Percentiles rank a stretch among this genome's conserved stretches.
Conservation (phyloP, 2,113 vertebrate species). For the Perccottus glenii region DNA sequence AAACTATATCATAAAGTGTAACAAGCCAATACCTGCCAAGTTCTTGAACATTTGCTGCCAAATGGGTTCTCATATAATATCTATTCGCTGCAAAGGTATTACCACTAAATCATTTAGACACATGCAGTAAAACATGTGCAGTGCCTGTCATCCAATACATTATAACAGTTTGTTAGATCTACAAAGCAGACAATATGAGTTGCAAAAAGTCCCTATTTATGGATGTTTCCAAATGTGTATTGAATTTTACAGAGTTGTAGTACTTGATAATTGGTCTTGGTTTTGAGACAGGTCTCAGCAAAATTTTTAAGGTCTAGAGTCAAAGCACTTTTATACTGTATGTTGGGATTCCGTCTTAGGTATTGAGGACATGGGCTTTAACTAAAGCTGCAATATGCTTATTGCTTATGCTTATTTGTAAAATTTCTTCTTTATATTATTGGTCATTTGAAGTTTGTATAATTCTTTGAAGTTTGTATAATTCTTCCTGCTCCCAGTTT, state of each 20-base stretch:
- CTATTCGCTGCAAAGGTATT: neutral
- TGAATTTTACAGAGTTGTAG: neutral
- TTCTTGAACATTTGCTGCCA: constrained; percentile 33
- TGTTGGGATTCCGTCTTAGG: no score
- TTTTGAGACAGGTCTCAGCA: no score
- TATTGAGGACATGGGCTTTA: no score
- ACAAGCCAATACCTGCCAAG: constrained; percentile 29
- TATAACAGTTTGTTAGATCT: neutral
- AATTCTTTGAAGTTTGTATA: no score
- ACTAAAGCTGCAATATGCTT: no score
- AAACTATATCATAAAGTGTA: constrained; percentile 15
- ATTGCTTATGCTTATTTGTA: no score
- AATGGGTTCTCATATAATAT: constrained; percentile 16
- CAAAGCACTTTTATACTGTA: neutral
- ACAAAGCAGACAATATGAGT: neutral
- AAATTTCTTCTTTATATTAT: no score
- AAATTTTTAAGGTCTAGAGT: neutral
- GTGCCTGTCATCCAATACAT: neutral
- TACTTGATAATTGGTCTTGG: neutral
- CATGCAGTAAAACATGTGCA: constrained; percentile 19
- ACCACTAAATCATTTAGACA: constrained; percentile 41
- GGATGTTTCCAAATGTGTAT: neutral
- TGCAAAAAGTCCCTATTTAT: neutral
- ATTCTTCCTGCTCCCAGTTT: no score
- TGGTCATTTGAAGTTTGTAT: no score